Conservation (phyloP, 2,113 vertebrate genomes). For the Chroicocephalus ridibundus region DNA sequence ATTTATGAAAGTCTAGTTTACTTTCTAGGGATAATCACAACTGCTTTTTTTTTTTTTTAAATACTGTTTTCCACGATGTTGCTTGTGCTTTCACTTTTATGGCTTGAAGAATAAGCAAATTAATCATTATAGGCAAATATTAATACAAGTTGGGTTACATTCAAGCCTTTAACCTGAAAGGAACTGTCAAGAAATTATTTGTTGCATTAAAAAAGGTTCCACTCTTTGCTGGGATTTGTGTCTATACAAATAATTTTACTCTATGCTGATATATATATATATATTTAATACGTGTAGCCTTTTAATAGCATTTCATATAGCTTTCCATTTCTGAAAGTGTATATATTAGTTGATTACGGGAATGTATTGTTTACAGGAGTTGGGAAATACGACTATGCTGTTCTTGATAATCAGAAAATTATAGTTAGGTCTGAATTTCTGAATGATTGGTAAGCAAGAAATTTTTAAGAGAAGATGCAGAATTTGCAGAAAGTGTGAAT, state of each 20-base stretch:
- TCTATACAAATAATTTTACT: background rate
- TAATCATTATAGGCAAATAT: background rate
- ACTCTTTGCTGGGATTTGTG: background rate
- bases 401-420: background rate
- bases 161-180: background rate
- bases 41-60: background rate
- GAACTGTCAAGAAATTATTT: background rate
- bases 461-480: background rate
- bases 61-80: background rate
- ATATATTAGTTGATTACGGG: background rate
- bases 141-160: background rate
- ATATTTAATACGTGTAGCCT: background rate
- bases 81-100: background rate
- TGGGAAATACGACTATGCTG: background rate
- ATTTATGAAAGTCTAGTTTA: background rate
- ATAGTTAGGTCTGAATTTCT: background rate
- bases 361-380: rapidly evolving
- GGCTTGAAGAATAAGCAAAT: background rate
- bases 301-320: background rate
- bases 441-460: background rate
- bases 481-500: background rate
- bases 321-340: background rate
- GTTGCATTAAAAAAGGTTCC: background rate
- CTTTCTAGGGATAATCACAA: background rate
- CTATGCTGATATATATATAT: background rate